These are phyloP conservation scores for Drosophila nigromelanica DNA, from an alignment of 1,140 invertebrate genomes.

Conservation along the genomic window DNA sequence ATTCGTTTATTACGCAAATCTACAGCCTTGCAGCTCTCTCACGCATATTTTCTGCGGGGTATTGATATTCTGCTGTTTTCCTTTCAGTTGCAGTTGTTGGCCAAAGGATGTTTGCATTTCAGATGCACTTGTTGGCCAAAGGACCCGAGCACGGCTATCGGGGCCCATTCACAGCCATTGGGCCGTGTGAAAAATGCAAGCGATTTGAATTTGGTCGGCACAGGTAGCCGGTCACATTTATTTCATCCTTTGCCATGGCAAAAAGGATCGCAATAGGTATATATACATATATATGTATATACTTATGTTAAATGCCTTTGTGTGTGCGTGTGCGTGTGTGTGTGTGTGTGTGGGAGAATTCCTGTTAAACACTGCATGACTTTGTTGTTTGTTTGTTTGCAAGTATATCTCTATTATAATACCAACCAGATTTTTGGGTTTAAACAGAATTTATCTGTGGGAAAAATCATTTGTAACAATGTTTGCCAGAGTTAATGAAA, in stretches of 20 bases:
- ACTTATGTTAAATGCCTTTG: conserved; percentile 47
- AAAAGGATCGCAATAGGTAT: conserved; percentile 76
- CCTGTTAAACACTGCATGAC: conserved; percentile 73
- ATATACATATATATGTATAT: conserved; percentile 18
- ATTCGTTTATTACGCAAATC: conserved; percentile 58
- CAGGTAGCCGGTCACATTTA: conserved; percentile 60
- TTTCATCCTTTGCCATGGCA: conserved; percentile 62
- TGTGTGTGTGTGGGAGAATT: conserved; percentile 72
- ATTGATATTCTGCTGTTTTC: conserved; percentile 30
- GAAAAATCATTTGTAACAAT: conserved; percentile 55
- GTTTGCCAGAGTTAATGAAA: conserved; percentile 60
- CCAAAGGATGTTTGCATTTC: conserved; percentile 35
- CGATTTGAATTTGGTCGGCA: conserved; percentile 69
- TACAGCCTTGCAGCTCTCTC: conserved; percentile 57
- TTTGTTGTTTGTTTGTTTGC: conserved; percentile 65
- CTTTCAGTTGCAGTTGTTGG: conserved; percentile 68
- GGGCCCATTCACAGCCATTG: conserved; percentile 53
- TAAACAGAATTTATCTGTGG: conserved; percentile 58
- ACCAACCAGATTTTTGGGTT: conserved; percentile 19
- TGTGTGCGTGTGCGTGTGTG: conserved; percentile 20
- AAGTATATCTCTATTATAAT: conserved; percentile 68
- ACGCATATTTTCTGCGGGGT: conserved; percentile 55
- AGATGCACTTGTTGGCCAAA: conserved; percentile 73
- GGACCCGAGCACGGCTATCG: conserved; percentile 30
- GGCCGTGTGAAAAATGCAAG: conserved; percentile 73